Conservation (phyloP, 2,888 invertebrate genomes). For the Girardia tigrina region DNA sequence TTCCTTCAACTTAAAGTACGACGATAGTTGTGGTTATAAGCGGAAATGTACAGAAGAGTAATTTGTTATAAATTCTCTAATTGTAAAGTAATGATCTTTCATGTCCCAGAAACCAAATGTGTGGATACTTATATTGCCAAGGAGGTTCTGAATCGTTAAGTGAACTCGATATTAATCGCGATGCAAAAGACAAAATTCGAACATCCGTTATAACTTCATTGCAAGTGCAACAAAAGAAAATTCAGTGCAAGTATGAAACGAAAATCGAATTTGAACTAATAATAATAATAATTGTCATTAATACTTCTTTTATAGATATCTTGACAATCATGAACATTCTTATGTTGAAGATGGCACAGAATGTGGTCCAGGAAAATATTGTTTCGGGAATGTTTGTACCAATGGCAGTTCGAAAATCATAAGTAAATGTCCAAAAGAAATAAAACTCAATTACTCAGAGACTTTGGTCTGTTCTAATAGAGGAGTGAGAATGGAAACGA, state of each 20-base stretch:
- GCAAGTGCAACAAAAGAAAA: not conserved
- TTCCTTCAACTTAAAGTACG: conserved; percentile 9
- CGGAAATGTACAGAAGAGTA: conserved; percentile 21
- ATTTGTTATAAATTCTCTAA: not conserved
- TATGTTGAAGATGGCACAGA: conserved; percentile 33
- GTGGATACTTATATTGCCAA: conserved; percentile 33
- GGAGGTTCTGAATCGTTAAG: not conserved
- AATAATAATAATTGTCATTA: not conserved
- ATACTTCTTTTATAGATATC: too few relatives aligned
- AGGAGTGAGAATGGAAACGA: not conserved
- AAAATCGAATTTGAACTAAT: not conserved
- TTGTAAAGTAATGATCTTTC: not conserved
- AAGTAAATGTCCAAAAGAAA: conserved; percentile 26
- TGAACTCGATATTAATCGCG: not conserved
- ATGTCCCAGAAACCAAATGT: conserved; percentile 32
- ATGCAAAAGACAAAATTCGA: not conserved
- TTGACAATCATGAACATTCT: not conserved
- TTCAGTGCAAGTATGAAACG: conserved; percentile 35
- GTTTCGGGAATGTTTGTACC: conserved; percentile 30
- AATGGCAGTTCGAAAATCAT: not conserved
- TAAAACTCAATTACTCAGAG: not conserved
- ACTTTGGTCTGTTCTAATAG: conserved; percentile 16
- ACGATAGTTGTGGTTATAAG: conserved; percentile 26
- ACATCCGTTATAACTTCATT: not conserved
- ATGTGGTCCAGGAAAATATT: conserved; percentile 31